These are phyloP conservation scores for Chymomyza amoena DNA, from an alignment of 2,888 invertebrate species.

Conservation along the genomic window DNA sequence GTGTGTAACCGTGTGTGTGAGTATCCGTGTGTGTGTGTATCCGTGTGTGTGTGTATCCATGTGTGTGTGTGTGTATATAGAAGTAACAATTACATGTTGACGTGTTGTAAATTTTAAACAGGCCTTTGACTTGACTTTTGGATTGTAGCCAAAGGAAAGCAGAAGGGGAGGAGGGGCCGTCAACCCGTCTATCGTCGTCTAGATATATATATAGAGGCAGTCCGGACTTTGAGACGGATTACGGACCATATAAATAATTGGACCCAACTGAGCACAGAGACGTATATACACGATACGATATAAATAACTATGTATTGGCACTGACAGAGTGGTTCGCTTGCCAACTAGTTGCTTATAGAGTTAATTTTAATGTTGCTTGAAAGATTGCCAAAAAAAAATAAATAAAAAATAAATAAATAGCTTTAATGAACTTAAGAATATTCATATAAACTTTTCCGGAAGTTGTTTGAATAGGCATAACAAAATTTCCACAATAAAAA, in stretches of 20 bases:
- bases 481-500: too few species aligned
- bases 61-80: not conserved
- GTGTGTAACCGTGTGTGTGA: slow-evolving; percentile 4
- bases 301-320: not conserved
- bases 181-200: not conserved
- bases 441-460: not conserved
- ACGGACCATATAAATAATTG: not conserved
- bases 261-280: not conserved
- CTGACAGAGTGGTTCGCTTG: not conserved
- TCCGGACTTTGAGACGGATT: not conserved
- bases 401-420: not conserved
- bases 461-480: too few species aligned
- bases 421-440: not conserved
- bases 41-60: slow-evolving; percentile 10
- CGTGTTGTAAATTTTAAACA: slow-evolving; percentile 34
- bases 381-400: not conserved
- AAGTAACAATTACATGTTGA: slow-evolving; percentile 40
- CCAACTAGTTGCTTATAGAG: not conserved
- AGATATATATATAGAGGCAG: not conserved
- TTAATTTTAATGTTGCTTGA: not conserved
- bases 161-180: not conserved
- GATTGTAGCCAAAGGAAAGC: not conserved
- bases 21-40: slow-evolving; percentile 5
- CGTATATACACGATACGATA: not conserved
- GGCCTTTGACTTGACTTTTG: not conserved